A percentile compares a stretch with the other conserved stretches of the same genome.
phyloP scores from a whole-genome alignment of 2,888 invertebrate species.

The Drosophila maculinotata region DNA sequence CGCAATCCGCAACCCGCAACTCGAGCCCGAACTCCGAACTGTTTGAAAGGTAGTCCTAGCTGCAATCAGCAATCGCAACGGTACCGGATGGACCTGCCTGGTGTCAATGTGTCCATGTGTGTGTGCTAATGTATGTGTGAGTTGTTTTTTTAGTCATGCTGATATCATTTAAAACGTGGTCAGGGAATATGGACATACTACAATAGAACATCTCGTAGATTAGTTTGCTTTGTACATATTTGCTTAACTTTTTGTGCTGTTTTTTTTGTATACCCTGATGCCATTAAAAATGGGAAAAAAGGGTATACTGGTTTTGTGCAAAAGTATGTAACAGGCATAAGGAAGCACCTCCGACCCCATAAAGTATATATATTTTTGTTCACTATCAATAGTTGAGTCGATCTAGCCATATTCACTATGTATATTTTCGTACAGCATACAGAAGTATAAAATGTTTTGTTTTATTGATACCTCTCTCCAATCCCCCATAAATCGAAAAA shows the following conservation, averaged over 20 bases:
- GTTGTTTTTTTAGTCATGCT: conserved; percentile 56
- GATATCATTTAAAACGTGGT: conserved; percentile 52
- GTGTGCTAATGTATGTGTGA: conserved; percentile 14
- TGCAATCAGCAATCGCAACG: conserved; percentile 28
- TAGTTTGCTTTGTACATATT: conserved; percentile 62
- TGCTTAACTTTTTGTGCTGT: conserved; percentile 53
- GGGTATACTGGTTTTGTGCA: too few relatives aligned
- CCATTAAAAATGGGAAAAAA: neutral
- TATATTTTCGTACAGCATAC: too few relatives aligned
- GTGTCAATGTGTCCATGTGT: conserved; percentile 7
- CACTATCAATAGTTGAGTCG: too few relatives aligned
- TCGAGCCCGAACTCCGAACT: conserved; percentile 35
- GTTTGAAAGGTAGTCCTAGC: conserved; percentile 37
- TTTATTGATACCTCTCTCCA: too few relatives aligned
- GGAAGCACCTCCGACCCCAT: too few relatives aligned
- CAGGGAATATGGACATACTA: conserved; percentile 30
- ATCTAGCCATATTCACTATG: too few relatives aligned
- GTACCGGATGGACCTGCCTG: conserved; percentile 21
- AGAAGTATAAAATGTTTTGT: too few relatives aligned
- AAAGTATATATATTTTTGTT: too few relatives aligned
- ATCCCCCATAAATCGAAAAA: too few relatives aligned
- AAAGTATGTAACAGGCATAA: neutral
- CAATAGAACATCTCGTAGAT: conserved; percentile 54
- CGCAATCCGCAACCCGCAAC: conserved; percentile 5
- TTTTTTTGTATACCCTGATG: conserved; percentile 3